A percentile compares a stretch with the other conserved stretches of the same genome.
Conservation (phyloP, 35 echinoderm and acorn worm species). For the Heliocidaris tuberculata region DNA sequence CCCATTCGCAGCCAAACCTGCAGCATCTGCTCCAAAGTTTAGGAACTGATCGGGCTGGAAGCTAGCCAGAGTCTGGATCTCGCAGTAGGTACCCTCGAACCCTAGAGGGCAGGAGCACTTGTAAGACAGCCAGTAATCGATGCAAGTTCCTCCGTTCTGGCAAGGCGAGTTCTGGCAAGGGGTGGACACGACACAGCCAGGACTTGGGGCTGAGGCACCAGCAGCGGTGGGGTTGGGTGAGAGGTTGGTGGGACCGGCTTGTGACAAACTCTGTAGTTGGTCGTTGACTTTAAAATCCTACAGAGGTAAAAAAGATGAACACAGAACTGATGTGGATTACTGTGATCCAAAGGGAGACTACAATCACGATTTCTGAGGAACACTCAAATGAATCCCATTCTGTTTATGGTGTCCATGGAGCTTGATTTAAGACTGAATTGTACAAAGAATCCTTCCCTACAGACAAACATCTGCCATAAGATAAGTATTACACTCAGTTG, state of each 20-base stretch:
- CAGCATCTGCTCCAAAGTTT: slow-evolving; percentile 68
- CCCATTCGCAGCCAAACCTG: neutral
- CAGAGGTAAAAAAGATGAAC: slow-evolving; percentile 41
- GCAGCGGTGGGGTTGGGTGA: neutral
- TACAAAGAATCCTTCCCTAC: no score
- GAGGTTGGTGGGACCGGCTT: slow-evolving; percentile 27
- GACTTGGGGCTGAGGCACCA: neutral
- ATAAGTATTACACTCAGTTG: no score
- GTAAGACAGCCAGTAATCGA: slow-evolving; percentile 78
- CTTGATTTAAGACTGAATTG: no score
- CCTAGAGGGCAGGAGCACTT: slow-evolving; percentile 76
- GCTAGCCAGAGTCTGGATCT: slow-evolving; percentile 85
- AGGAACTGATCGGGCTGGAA: slow-evolving; percentile 72
- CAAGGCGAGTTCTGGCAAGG: slow-evolving; percentile 73
- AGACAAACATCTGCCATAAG: no score
- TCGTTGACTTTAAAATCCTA: slow-evolving; percentile 80
- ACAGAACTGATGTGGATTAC: no score
- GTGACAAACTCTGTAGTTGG: slow-evolving; percentile 64
- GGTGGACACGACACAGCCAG: slow-evolving; percentile 66
- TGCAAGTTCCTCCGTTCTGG: slow-evolving; percentile 69
- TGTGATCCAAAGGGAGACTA: neutral
- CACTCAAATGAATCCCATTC: no score
- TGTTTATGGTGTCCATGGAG: no score
- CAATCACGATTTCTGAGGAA: neutral
- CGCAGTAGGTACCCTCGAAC: slow-evolving; percentile 67